Evolutionary conservation across 1,140 invertebrate genomes (phyloP).

Genomic region (Lamellibrachia luymesi): DNA sequence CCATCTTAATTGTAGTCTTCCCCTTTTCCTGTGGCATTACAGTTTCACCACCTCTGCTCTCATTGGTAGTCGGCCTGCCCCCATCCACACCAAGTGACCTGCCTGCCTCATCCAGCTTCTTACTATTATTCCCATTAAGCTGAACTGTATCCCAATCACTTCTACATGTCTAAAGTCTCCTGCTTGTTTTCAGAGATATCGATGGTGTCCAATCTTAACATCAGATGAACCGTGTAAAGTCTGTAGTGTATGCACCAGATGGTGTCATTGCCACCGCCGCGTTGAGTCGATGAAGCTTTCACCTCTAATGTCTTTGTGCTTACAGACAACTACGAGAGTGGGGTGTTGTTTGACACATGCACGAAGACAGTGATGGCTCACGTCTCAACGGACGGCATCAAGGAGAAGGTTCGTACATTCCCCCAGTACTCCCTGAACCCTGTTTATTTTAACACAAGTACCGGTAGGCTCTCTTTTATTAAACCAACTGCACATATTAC

Average conservation of each 20-base stretch:
- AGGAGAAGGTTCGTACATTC: constrained; percentile 44
- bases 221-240: not conserved
- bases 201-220: not conserved
- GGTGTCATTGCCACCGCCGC: not conserved
- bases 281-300: not conserved
- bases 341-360: constrained; percentile 40
- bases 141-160: too few species aligned
- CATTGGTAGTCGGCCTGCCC: too few species aligned
- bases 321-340: not conserved
- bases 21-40: too few species aligned
- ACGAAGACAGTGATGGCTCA: constrained; percentile 52
- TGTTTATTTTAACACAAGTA: not conserved
- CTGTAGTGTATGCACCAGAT: not conserved
- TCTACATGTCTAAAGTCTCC: not conserved
- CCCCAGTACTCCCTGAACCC: not conserved
- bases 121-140: too few species aligned
- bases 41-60: too few species aligned
- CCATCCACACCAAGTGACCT: too few species aligned
- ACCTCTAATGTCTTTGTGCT: not conserved
- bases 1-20: too few species aligned
- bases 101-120: too few species aligned
- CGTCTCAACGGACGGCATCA: constrained; percentile 40
- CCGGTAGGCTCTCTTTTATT: too few species aligned
- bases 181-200: not conserved
- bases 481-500: too few species aligned